Evolutionary conservation across 2,888 invertebrate genomes (phyloP).

Genomic region (Harpagoxenus sublaevis): DNA sequence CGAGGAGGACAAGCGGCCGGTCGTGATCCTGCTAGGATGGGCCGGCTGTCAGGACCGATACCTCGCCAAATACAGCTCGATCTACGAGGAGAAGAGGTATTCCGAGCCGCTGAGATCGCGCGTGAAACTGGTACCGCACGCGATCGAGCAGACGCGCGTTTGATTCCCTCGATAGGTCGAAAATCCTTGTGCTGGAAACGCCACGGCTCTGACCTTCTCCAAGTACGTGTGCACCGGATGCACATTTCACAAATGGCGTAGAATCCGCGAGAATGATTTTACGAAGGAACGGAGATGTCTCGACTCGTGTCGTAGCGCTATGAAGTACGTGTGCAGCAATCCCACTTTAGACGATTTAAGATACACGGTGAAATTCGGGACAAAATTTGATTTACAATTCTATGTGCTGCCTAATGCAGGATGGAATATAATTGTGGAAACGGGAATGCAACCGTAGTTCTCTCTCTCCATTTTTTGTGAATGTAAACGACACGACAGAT

Average conservation of each 20-base stretch:
- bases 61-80: conserved; percentile 92
- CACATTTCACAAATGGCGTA: conserved; percentile 2
- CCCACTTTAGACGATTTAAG: not conserved
- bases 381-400: not conserved
- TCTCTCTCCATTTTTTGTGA: not conserved
- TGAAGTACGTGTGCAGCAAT: not conserved
- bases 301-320: not conserved
- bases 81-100: conserved; percentile 92
- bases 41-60: conserved; percentile 93
- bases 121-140: not conserved
- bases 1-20: conserved; percentile 89
- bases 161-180: not conserved
- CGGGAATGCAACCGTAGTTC: too few species aligned
- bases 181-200: not conserved
- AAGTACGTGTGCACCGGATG: not conserved
- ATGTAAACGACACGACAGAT: not conserved
- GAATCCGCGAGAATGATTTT: not conserved
- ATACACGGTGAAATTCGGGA: not conserved
- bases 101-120: not conserved
- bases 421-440: not conserved
- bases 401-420: not conserved
- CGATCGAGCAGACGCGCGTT: not conserved
- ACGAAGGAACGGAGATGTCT: too few species aligned
- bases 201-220: not conserved
- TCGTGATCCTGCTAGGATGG: conserved; percentile 92